Evolutionary conservation across 2,888 invertebrate genomes (phyloP), one percentile per base, ranked within the genome.

Genomic region (Chouioia cunea): DNA sequence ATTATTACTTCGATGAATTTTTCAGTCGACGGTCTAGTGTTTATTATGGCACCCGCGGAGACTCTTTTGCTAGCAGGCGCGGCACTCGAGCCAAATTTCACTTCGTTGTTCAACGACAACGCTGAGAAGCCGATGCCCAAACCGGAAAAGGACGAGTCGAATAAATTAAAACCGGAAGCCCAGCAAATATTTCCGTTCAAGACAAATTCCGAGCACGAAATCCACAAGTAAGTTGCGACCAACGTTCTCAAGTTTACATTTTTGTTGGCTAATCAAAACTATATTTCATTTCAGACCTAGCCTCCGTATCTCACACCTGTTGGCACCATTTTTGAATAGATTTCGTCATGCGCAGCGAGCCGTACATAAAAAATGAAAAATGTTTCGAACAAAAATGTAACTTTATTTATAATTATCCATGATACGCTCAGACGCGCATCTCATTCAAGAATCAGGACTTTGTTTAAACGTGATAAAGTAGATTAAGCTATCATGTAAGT

Each of bases 21-120:
- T 65, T 8, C 36, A 80, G 87, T 94, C 60, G 90, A 91, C 77
- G 92, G 91, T 15, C 87, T 93, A n/a, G 88, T 91, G 15, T 85
- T 93, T 44, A 90, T 91, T 2, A 86, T 91, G 52, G 90, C 91
- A 0, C 91, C 92, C 0, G 89, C 89, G 0, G 91, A 91, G 64
- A 86, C 89, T 1, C 83, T 91, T 8, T 82, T 91, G 15, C 86
- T 89, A 22, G 89, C 89, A 0, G 88, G 88, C 3, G 88, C 88
- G 1, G 86, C 88, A 53, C 81, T 87, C 68, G 88, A 80, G 22
- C 73, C 70, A 2, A 78, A 73, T 54, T 65, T 78, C 23, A 50
- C 77, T 36, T 60, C 71, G 1, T 12, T 73, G 27, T 54, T 74
- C 18, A 46, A 72, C 53, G 23, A 73, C 52, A 27, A 70, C 36